phyloP scores from a whole-genome alignment of 2,113 vertebrate genomes.

The Pterocles burchelli region DNA sequence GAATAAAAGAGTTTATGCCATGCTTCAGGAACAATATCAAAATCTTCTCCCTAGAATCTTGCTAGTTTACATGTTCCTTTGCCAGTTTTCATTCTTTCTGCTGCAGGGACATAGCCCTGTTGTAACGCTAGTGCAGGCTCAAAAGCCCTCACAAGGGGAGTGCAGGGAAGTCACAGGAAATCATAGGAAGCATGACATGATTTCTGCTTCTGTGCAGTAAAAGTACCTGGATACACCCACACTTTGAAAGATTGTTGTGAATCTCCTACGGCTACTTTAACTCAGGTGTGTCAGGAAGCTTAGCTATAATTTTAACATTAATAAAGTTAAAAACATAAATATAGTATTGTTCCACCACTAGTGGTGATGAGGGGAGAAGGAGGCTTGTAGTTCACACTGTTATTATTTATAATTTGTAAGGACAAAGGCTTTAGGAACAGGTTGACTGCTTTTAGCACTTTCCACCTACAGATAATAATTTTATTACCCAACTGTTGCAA shows the following conservation, averaged over 20 bases:
- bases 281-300: neutral
- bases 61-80: neutral
- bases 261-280: neutral
- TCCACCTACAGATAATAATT: neutral
- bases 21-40: neutral
- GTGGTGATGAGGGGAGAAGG: neutral
- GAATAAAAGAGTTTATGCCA: neutral
- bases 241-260: neutral
- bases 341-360: neutral
- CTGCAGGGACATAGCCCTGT: neutral
- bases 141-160: neutral
- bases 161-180: neutral
- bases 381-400: neutral
- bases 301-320: neutral
- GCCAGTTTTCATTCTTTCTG: neutral
- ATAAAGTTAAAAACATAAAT: neutral
- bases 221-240: neutral
- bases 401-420: neutral
- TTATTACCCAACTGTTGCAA: neutral
- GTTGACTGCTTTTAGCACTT: neutral
- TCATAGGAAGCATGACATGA: neutral
- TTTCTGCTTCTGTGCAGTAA: neutral
- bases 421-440: neutral
- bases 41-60: neutral
- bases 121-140: neutral